Evolutionary conservation across 2,113 vertebrate species (phyloP), one percentile per base, ranked within the genome.

Genomic region (Pagrus major): DNA sequence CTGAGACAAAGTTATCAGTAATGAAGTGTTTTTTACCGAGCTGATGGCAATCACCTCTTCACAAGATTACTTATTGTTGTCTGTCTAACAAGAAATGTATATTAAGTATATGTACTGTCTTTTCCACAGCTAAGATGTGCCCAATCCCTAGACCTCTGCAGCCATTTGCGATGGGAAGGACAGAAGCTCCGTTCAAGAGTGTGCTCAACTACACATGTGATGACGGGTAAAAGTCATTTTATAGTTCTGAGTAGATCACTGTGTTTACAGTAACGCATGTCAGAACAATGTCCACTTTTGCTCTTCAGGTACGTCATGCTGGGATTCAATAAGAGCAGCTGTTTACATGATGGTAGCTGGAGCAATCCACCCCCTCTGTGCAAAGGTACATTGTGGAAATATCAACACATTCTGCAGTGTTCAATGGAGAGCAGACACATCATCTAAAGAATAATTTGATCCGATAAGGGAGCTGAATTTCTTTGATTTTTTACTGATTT

Each of bases 291-390:
- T 7, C 9, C 42, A 15, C 20, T 47, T 52, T 79, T 75, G 18
- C 23, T 89, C 74, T 65, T 18, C 82, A 98, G 97, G 37, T 97
- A 96, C 78, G 90, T 92, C 55, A 92, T 97, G 3, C 49, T 81
- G 1, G 97, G 97, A 78, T 82, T 91, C 33, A 93, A 88, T 87
- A 91, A 86, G 0, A 95, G 94, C 82, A 86, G 83, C 9, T 98
- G 97, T 87, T 95, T 91, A 8, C 90, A 92, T 60, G 83, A 96
- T 60, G 95, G 95, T 1, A 93, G 77, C 21, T 97, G 97, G 97
- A 97, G 92, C 29, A 75, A 90, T 5, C 63, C 21, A 3, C 15
- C 92, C 3, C 97, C 96, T 3, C 59, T 86, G 33, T 98, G 97
- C 67, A 83, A 95, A 88, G 90, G 97, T 98, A 95, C 0, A 9